Base-by-base conservation (phyloP, 2,797 vertebrate genomes). In the Calcarius lapponicus region DNA sequence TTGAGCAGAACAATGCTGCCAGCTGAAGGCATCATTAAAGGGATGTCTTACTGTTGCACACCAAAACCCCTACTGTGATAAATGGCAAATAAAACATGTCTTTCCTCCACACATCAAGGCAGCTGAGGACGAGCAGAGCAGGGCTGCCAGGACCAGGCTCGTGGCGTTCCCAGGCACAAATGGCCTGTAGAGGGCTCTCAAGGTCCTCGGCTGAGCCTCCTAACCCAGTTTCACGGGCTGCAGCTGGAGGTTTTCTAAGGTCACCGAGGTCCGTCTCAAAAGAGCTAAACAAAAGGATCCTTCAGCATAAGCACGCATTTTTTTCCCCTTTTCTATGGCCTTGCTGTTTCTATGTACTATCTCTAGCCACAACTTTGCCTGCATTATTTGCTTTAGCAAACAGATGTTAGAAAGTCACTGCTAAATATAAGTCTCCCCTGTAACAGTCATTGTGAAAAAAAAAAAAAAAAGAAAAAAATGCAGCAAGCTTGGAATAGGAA, bases 201-300 rank as follows among this genome's bases (percentile, higher is more conserved):
- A 93, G 97, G 97, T 97, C 96, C 97, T 97, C 93, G 28, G 73
- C 65, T 93, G 71, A 70, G 82, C 51, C 70, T 70, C 58, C 58
- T 95, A 94, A 94, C 85, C 96, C 95, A 96, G 89, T 95, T 97
- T 76, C 88, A 84, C 83, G 86, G 97, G 97, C 98, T 95, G 98
- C 96, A 98, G 98, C 98, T 98, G 97, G 94, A 97, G 96, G 96
- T 98, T 98, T 98, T 97, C 97, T 98, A 96, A 98, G 98, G 98
- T 98, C 98, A 98, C 92, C 89, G 97, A 98, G 98, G 98, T 98
- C 97, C 97, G 98, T 98, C 97, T 98, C 96, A 97, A 97, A 98
- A 94, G 92, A 65, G 45, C 92, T 85, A 91, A 97, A 97, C 96
- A 96, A 97, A 97, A 96, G 95, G 76, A 94, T 93, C 78, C 78